Evolutionary conservation across 2,888 invertebrate genomes (phyloP).

Genomic region (Litoditis marina): DNA sequence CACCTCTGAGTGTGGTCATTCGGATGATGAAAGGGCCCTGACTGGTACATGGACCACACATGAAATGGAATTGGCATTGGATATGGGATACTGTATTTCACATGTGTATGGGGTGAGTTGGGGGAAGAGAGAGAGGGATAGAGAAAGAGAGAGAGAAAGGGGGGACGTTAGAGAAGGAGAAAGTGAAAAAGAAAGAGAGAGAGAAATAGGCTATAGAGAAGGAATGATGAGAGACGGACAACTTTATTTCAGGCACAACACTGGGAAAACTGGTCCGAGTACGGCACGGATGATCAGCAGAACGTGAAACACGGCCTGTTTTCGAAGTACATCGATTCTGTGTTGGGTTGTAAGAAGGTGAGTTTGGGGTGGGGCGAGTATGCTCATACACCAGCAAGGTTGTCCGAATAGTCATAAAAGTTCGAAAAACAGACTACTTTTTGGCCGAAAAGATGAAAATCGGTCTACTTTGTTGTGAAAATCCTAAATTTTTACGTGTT

Average conservation of each 20-base stretch:
- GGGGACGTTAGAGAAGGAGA: no score
- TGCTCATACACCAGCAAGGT: no score
- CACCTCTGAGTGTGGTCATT: conserved; percentile 1
- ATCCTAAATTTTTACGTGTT: no score
- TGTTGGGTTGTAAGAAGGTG: background rate
- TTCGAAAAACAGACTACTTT: no score
- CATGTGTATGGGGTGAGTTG: conserved; percentile 10
- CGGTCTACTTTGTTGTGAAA: no score
- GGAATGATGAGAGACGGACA: no score
- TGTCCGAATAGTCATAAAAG: no score
- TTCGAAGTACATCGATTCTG: conserved; percentile 3
- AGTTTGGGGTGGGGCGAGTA: background rate
- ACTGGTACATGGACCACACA: conserved; percentile 15
- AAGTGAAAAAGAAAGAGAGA: no score
- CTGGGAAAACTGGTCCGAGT: background rate
- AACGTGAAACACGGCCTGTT: background rate
- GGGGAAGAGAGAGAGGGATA: background rate
- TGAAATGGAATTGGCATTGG: conserved; percentile 12
- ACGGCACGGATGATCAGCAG: background rate
- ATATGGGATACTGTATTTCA: conserved; percentile 13
- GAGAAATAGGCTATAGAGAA: no score
- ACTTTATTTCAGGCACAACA: background rate
- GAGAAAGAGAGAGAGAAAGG: background rate
- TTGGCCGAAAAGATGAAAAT: no score
- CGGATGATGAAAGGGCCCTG: background rate